These are phyloP conservation scores for Zaprionus inermis DNA, from an alignment of 1,140 invertebrate species.

Conservation along the genomic window DNA sequence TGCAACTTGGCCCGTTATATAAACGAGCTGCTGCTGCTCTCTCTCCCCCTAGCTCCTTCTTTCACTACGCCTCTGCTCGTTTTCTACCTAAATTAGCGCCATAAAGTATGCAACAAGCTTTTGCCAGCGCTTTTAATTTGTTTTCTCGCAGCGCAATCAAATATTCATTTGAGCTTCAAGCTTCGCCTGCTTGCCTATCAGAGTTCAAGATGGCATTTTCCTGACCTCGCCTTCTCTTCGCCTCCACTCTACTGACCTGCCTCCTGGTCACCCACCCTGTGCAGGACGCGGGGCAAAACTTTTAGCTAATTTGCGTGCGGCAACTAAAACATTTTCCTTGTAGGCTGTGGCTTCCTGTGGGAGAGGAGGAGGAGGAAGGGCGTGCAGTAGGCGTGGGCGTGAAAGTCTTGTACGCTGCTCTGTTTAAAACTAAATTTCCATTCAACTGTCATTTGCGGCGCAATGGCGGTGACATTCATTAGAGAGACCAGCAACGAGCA, in stretches of 20 bases:
- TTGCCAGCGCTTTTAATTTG: slow-evolving; percentile 70
- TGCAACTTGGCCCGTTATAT: slow-evolving; percentile 48
- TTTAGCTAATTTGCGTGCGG: slow-evolving; percentile 72
- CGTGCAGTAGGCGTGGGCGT: not conserved
- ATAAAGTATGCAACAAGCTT: slow-evolving; percentile 82
- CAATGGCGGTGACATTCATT: slow-evolving; percentile 49
- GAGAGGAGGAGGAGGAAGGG: too few species aligned
- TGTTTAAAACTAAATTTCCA: slow-evolving; percentile 68
- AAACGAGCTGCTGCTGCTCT: slow-evolving; percentile 19
- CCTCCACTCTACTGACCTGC: too few species aligned
- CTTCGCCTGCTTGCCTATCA: slow-evolving; percentile 32
- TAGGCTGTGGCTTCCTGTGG: slow-evolving; percentile 32
- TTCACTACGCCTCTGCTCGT: not conserved
- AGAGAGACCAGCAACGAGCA: not conserved
- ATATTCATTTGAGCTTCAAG: slow-evolving; percentile 70
- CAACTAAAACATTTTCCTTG: slow-evolving; percentile 73
- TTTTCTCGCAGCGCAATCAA: slow-evolving; percentile 67
- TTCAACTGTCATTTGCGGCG: slow-evolving; percentile 76
- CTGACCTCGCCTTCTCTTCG: not conserved
- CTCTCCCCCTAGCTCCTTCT: not conserved
- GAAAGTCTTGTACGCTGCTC: slow-evolving; percentile 35
- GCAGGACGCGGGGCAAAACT: slow-evolving; percentile 54
- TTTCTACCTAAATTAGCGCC: slow-evolving; percentile 71
- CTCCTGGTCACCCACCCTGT: too few species aligned
- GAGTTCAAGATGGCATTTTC: slow-evolving; percentile 46